Evolutionary conservation across 2,888 invertebrate species (phyloP).

Genomic region (Creontiades dilutus): DNA sequence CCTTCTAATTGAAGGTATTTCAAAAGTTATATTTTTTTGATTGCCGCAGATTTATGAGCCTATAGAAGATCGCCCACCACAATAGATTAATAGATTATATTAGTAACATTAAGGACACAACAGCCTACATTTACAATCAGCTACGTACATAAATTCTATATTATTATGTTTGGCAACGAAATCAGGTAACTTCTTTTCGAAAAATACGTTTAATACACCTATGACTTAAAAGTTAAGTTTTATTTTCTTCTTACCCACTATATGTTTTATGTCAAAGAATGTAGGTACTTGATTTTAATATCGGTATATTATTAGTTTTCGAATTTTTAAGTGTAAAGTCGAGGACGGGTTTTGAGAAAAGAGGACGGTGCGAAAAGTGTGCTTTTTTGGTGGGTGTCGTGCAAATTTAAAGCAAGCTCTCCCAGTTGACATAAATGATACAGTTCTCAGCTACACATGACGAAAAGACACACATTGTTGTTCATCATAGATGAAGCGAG

Average conservation of each 20-base stretch:
- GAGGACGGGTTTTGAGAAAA: conserved; percentile 65
- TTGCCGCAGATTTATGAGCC: conserved; percentile 31
- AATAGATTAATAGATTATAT: background rate
- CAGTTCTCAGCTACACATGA: background rate
- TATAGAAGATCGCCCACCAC: background rate
- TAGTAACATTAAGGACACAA: conserved; percentile 7
- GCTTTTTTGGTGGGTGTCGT: background rate
- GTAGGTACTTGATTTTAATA: background rate
- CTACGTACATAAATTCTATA: background rate
- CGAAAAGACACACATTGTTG: background rate
- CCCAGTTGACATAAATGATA: background rate
- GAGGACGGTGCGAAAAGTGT: conserved; percentile 65
- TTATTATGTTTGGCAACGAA: conserved; percentile 50
- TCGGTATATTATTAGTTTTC: background rate
- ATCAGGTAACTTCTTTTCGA: conserved; percentile 49
- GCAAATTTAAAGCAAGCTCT: conserved; percentile 46
- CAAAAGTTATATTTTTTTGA: background rate
- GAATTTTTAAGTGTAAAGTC: conserved; percentile 1
- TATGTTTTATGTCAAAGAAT: background rate
- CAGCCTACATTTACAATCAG: background rate
- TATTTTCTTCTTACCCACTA: background rate
- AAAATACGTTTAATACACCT: conserved; percentile 51
- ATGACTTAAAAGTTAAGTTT: background rate
- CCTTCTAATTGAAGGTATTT: background rate
- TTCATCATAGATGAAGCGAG: background rate